These are phyloP conservation scores for Ormyrus nitidulus DNA, from an alignment of 2,888 invertebrate genomes.

Conservation along the genomic window DNA sequence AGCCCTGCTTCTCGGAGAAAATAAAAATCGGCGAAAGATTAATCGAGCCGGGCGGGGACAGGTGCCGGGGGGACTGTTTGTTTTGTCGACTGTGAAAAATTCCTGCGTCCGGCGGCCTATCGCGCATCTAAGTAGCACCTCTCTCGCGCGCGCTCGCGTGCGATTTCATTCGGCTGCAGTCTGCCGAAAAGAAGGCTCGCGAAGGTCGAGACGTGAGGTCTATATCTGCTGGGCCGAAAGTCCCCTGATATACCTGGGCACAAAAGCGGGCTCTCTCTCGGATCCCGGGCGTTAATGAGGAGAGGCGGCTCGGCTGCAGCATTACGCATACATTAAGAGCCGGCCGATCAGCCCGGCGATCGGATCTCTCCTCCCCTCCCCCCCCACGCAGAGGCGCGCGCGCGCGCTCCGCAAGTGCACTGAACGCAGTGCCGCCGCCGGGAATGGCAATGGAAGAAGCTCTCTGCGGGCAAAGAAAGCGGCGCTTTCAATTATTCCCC, in stretches of 20 bases:
- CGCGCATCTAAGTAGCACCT: slow-evolving; percentile 40
- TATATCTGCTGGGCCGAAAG: slow-evolving; percentile 62
- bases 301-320: slow-evolving; percentile 66
- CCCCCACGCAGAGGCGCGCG: no score
- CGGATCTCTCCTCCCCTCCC: slow-evolving; percentile 61
- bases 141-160: slow-evolving; percentile 1
- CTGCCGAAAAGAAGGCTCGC: slow-evolving; percentile 35
- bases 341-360: slow-evolving; percentile 64
- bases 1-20: no score
- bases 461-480: slow-evolving; percentile 60
- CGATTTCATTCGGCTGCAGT: slow-evolving; percentile 15
- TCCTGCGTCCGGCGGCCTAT: neutral
- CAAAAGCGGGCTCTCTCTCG: neutral
- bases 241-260: slow-evolving; percentile 6
- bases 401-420: no score
- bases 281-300: slow-evolving; percentile 72
- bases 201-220: slow-evolving; percentile 68
- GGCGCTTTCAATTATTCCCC: slow-evolving; percentile 76
- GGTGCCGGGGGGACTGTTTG: no score
- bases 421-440: slow-evolving; percentile 58
- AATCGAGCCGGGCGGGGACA: neutral
- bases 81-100: no score
- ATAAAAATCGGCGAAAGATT: neutral
- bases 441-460: slow-evolving; percentile 74
- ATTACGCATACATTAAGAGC: slow-evolving; percentile 74